These are phyloP conservation scores for Strongylocentrotus purpuratus DNA, from an alignment of 35 echinoderm and acorn worm genomes.

Conservation along the genomic window DNA sequence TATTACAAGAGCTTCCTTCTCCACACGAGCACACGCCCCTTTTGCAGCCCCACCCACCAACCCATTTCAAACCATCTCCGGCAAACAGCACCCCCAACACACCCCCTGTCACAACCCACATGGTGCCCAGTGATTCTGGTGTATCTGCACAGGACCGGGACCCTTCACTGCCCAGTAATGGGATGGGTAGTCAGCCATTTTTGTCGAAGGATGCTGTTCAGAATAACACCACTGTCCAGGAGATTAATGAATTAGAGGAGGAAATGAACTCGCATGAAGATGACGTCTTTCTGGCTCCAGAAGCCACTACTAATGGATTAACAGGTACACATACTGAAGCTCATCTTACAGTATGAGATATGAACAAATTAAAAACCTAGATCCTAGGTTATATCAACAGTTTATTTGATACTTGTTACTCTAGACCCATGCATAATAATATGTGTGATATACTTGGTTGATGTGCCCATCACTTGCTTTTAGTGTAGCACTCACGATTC, in stretches of 20 bases:
- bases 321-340: neutral
- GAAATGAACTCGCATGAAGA: neutral
- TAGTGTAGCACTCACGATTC: neutral
- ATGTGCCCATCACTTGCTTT: neutral
- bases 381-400: too few species aligned
- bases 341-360: neutral
- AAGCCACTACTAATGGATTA: slow-evolving; percentile 11
- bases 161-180: neutral
- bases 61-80: neutral
- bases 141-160: neutral
- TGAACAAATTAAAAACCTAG: neutral
- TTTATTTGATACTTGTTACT: neutral
- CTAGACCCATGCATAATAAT: neutral
- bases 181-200: neutral
- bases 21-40: slow-evolving; percentile 25
- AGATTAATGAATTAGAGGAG: neutral
- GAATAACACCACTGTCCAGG: neutral
- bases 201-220: neutral
- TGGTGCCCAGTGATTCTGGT: neutral
- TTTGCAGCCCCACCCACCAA: neutral
- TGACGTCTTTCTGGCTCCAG: neutral
- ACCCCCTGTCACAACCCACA: neutral
- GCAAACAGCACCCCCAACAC: neutral
- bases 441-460: neutral
- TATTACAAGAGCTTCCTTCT: neutral